phyloP scores from a whole-genome alignment of 2,888 invertebrate genomes.

The Drosophila pseudotalamancana region DNA sequence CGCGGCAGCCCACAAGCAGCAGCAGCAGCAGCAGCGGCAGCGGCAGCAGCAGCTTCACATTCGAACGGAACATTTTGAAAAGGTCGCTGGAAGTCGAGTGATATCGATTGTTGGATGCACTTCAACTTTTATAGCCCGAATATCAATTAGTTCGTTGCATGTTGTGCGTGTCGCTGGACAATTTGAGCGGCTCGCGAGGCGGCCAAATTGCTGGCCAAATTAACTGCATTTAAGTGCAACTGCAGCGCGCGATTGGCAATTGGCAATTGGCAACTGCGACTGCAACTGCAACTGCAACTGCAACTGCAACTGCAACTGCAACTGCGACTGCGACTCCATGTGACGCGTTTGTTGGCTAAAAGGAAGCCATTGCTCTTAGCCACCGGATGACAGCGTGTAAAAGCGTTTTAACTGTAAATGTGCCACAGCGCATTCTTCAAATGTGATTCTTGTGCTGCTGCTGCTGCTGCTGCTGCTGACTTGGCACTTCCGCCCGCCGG shows the following conservation, averaged over 20 bases:
- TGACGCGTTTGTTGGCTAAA: constrained; percentile 4
- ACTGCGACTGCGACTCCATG: constrained; percentile 14
- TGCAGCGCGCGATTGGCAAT: constrained; percentile 28
- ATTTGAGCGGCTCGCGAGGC: constrained; percentile 23
- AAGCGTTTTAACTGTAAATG: constrained; percentile 32
- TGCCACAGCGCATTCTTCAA: constrained; percentile 21
- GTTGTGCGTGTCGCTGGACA: constrained; percentile 42
- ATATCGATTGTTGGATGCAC: background rate
- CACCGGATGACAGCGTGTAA: constrained; percentile 31
- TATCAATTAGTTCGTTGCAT: background rate
- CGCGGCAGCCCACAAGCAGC: background rate
- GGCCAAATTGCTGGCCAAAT: constrained; percentile 43
- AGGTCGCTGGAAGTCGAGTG: constrained; percentile 1
- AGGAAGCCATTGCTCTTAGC: constrained; percentile 28
- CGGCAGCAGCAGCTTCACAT: background rate
- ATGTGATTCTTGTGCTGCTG: constrained; percentile 15
- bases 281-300: background rate
- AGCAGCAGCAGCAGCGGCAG: constrained; percentile 1
- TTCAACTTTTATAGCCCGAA: constrained; percentile 37
- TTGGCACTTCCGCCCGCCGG: constrained; percentile 29
- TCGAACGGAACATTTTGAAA: constrained; percentile 22
- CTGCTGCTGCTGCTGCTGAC: constrained; percentile 24
- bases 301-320: too few relatives aligned
- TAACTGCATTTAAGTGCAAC: constrained; percentile 39
- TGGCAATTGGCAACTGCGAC: constrained; percentile 11